Evolutionary conservation across 2,113 vertebrate species (phyloP), one percentile per base, ranked within the genome.

Genomic region (Xenotilapia leptura): DNA sequence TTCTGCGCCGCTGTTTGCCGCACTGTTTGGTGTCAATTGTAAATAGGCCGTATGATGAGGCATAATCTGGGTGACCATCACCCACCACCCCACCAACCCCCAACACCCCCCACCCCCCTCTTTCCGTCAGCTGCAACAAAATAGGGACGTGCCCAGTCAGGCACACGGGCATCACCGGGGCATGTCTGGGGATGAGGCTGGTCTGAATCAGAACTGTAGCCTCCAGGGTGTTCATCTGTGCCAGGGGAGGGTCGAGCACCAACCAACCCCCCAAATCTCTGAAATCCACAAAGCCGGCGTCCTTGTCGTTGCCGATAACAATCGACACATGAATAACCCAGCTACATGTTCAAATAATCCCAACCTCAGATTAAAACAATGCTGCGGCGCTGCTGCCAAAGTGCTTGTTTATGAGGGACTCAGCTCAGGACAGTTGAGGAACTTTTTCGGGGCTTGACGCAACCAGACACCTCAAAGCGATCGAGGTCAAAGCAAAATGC

Each of bases 61-160:
- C 40, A 56, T 92, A 93, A 94, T 92, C 90, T 94, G 93, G 94
- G 92, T 91, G 94, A 95, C 88, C 92, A 55, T 88, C 91, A 81
- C 91, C 90, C 93, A 83, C 84, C 75, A 11, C 73, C 84, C 79
- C 5, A 2, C 75, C 49, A n/a, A 9, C 42, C 21, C 36, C 80
- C 77, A 31, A 19, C 23, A 11, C 82, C 60, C 10, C 15, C 70
- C 6, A 9, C 60, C 73, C 62, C 36, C 12, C 5, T 3, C 45
- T 31, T 83, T 42, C 12, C 55, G 2, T 83, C 60, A 14, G 53
- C 79, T 68, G 65, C 51, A 89, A 83, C 82, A 93, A 93, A 89
- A 90, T 60, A 84, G 86, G 91, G 90, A 60, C 88, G 83, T 93
- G 93, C 90, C 93, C 92, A 94, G 31, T 92, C 88, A 95, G 91